These are phyloP conservation scores for Dasyurus viverrinus DNA, from an alignment of 2,113 vertebrate species.

Conservation along the genomic window DNA sequence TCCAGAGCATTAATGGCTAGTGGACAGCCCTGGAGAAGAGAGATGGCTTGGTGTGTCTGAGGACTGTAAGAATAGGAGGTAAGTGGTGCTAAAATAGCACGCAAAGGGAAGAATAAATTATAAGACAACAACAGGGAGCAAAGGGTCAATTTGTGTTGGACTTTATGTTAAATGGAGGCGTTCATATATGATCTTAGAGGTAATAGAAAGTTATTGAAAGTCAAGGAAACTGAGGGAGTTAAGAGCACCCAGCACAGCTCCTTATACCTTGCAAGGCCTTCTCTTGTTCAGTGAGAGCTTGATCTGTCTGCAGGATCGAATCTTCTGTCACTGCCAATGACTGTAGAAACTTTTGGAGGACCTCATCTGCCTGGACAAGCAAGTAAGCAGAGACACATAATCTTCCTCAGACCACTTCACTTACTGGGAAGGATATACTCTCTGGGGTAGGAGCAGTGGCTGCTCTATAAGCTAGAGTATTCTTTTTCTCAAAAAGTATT, in stretches of 20 bases:
- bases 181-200: no score
- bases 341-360: no score
- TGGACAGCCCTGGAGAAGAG: neutral
- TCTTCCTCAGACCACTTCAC: neutral
- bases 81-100: neutral
- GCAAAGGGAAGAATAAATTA: no score
- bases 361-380: neutral
- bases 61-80: neutral
- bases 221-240: neutral
- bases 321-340: no score
- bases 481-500: neutral
- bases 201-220: neutral
- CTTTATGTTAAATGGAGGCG: neutral
- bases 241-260: no score
- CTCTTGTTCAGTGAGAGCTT: no score
- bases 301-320: no score
- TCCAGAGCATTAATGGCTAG: no score
- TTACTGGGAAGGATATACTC: neutral
- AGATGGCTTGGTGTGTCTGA: neutral
- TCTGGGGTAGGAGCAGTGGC: neutral
- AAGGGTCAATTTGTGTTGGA: neutral
- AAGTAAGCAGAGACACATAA: neutral
- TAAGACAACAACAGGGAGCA: no score
- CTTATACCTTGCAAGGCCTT: no score
- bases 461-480: neutral